These are phyloP conservation scores for Nothobranchius kuhntae DNA, from an alignment of 2,113 vertebrate genomes.

Conservation along the genomic window DNA sequence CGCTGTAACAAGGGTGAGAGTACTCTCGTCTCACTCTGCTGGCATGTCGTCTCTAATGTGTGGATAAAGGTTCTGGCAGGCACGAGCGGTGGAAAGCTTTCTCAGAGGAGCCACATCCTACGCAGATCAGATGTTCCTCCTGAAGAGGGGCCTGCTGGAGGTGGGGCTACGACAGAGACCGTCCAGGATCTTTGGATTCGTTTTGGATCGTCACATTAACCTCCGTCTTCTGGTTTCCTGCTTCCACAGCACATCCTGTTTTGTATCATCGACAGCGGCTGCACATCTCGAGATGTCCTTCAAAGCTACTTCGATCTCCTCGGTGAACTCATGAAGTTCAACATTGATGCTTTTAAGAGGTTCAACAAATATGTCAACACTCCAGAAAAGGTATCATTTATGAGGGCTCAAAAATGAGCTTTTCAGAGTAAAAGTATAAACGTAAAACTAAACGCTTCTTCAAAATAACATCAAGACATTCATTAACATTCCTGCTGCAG, in stretches of 20 bases:
- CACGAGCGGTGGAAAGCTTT: constrained; percentile 97
- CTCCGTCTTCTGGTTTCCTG: neutral
- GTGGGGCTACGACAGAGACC: constrained; percentile 65
- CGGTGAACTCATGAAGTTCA: constrained; percentile 99
- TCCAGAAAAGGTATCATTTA: constrained; percentile 88
- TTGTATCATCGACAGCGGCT: constrained; percentile 98
- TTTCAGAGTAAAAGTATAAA: too few species aligned
- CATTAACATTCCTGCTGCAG: neutral
- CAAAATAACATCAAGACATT: neutral
- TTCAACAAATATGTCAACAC: constrained; percentile 99
- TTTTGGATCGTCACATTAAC: neutral
- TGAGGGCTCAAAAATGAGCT: too few species aligned
- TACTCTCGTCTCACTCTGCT: neutral
- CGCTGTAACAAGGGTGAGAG: neutral
- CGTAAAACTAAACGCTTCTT: neutral
- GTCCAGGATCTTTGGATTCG: neutral
- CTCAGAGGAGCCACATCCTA: constrained; percentile 96
- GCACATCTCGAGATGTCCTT: constrained; percentile 94
- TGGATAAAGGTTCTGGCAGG: constrained; percentile 93
- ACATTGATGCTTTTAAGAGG: constrained; percentile 96
- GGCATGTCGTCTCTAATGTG: constrained; percentile 1
- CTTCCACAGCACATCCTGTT: constrained; percentile 91
- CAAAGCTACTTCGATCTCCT: constrained; percentile 99
- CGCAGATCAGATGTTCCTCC: constrained; percentile 98
- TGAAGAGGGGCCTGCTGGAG: constrained; percentile 96